Percentiles rank a stretch among this genome's conserved stretches.
These are phyloP conservation scores for Lasioglossum figueresi DNA, from an alignment of 2,888 invertebrate genomes.

Conservation along the genomic window DNA sequence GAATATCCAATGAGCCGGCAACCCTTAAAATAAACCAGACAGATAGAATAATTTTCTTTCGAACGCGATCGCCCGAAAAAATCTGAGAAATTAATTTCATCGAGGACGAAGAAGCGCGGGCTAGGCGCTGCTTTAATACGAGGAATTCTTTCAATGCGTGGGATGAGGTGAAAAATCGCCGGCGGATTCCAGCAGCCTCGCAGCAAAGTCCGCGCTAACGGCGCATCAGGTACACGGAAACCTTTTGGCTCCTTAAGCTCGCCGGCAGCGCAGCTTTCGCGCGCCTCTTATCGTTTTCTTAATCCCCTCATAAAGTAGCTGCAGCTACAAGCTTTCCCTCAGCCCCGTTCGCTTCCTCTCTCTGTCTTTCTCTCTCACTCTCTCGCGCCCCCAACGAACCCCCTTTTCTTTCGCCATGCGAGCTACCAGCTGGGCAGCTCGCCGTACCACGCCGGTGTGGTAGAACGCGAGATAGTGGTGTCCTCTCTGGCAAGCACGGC, in stretches of 20 bases:
- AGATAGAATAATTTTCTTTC: neutral
- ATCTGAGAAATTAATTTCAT: neutral
- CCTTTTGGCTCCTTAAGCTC: constrained; percentile 70
- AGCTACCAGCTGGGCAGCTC: constrained; percentile 66
- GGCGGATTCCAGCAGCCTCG: constrained; percentile 38
- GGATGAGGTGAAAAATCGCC: constrained; percentile 1
- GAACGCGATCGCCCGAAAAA: neutral
- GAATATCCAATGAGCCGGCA: neutral
- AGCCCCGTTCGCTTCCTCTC: neutral
- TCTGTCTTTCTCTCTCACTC: neutral
- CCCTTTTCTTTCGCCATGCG: constrained; percentile 31
- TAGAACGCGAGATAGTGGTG: constrained; percentile 77
- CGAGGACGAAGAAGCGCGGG: neutral
- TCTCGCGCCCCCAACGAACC: constrained; percentile 30
- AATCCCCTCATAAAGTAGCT: constrained; percentile 79
- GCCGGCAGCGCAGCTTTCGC: constrained; percentile 75
- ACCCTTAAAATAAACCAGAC: neutral
- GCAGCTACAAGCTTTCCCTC: constrained; percentile 56
- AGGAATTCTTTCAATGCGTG: neutral
- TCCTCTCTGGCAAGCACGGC: constrained; percentile 75
- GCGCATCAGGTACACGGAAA: constrained; percentile 56
- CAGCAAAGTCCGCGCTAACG: constrained; percentile 54
- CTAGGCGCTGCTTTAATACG: neutral
- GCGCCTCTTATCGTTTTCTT: constrained; percentile 79
- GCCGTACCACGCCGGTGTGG: constrained; percentile 70